Conservation (phyloP, 53 echinoderm and acorn worm species). For the Echinometra lucunter region DNA sequence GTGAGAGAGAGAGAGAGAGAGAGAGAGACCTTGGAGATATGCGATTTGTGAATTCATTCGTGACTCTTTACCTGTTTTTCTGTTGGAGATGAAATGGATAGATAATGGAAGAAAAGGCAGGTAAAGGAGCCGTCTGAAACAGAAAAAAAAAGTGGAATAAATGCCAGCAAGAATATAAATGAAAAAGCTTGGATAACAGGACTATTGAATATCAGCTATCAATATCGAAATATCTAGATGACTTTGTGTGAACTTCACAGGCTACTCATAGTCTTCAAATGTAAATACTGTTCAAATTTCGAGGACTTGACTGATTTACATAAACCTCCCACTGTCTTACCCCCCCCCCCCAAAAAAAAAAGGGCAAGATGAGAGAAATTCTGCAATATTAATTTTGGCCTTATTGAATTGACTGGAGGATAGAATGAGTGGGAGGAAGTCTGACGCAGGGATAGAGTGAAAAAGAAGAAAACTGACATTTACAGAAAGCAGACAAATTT, state of each 20-base stretch:
- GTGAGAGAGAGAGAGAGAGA: neutral
- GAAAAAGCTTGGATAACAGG: neutral
- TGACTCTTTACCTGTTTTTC: neutral
- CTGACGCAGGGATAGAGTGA: neutral
- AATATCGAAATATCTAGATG: neutral
- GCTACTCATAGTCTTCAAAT: neutral
- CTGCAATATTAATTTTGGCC: neutral
- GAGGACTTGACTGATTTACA: neutral
- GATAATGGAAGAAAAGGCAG: neutral
- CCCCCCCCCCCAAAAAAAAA: neutral
- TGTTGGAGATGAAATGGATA: neutral
- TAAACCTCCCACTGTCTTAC: too few relatives aligned
- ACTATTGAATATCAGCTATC: neutral
- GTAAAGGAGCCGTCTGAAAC: neutral
- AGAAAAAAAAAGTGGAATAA: neutral
- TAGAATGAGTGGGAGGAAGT: neutral
- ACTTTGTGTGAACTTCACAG: neutral
- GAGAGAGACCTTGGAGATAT: neutral
- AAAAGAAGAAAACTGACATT: neutral
- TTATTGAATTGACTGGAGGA: constrained; percentile 19
- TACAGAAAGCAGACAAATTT: neutral
- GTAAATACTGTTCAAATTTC: neutral
- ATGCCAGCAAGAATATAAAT: neutral
- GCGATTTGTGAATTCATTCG: neutral
- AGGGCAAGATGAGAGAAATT: neutral